Base-by-base conservation (phyloP, 2,113 vertebrate species). In the Pseudorhombus dupliciocellatus region DNA sequence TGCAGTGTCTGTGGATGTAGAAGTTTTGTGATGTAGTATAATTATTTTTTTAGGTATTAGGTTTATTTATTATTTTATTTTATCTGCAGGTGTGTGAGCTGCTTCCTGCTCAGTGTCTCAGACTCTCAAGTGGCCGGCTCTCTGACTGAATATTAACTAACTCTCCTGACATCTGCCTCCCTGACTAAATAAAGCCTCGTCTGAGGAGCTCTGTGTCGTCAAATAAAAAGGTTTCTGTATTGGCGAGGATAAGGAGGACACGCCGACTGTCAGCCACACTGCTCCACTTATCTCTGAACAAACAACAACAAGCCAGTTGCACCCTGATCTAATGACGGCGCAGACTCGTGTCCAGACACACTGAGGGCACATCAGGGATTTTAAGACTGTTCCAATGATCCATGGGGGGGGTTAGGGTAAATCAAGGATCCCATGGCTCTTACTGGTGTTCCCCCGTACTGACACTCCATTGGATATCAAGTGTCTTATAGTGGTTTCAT, bases 231-330 rank as follows among this genome's bases (percentile, higher is more conserved):
- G 40, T 60, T 16, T 75, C 75, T 83, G 84, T 86, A 72, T 66
- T 2, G 4, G 53, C 53, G 28, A 24, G 50, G 28, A 2, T 2
- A 5, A 51, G 40, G 25, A 52, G 28, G 67, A 66, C 42, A 58
- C 37, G 68, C 61, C 34, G 37, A 37, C 81, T 70, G 74, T 34
- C 74, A 2, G 69, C 69, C 84, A 65, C 61, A 20, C 80, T 81
- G 80, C 63, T 66, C 70, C 84, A 80, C 84, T 83, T 87, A 81
- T 81, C 80, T 84, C 63, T 18, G 50, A 4, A 54, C 64, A 63
- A 66, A 68, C 72, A 14, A 11, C 48, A 63, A 26, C 55, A 44
- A 50, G 44, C 37, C 59, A 21, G 62, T 20, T 30, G 64, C 56
- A 34, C 55, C 20, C 50, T 20, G 69, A 62, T 44, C 73, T 73